Base-by-base conservation (phyloP, 1,140 invertebrate species). In the Zaprionus africanus region DNA sequence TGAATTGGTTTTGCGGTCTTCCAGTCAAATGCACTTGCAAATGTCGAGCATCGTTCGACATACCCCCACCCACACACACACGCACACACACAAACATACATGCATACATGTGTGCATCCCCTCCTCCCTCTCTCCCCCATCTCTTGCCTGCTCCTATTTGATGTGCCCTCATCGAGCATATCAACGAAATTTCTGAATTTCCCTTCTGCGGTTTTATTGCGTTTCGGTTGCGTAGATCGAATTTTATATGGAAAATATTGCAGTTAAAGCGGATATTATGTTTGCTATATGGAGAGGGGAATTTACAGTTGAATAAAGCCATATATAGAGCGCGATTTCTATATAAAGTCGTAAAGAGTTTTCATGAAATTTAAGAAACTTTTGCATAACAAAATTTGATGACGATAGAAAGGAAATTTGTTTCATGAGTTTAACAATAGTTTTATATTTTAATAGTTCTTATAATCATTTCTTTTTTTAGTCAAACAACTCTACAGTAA, bases 11-110 rank as follows among this genome's bases (percentile, higher is more conserved):
- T 76, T 87, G 83, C 61, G 83, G 83, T 76, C 70, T 88, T 87
- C 84, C 83, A 87, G 69, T 88, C 80, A 88, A 87, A 88, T 88
- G 84, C 84, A 78, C 67, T 77, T 56, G 59, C 51, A 79, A 83
- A 79, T 83, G 54, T 64, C 51, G 26, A 28, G 38, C 34, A 41
- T 59, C 22, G 58, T 68, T 75, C 58, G 61, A 19, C 15, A 13
- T 15, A 17, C 6, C 26, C 1, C 51, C 6, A 13, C 41, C 17
- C 5, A n/a, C 41, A 17, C 17, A 17, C 7, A 9, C 9, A 17
- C 43, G 19, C 51, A 26, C 6, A 13, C 41, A 46, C 5, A n/a
- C 41, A n/a, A 0, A 17, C 17, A 17, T n/a, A 9, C 9, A 17
- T n/a, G 9, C 43, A 49, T 11, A 49, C 6, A 11, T 49, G 43